Conservation (phyloP, 2,888 invertebrate genomes). For the Diplazon laetatorius region DNA sequence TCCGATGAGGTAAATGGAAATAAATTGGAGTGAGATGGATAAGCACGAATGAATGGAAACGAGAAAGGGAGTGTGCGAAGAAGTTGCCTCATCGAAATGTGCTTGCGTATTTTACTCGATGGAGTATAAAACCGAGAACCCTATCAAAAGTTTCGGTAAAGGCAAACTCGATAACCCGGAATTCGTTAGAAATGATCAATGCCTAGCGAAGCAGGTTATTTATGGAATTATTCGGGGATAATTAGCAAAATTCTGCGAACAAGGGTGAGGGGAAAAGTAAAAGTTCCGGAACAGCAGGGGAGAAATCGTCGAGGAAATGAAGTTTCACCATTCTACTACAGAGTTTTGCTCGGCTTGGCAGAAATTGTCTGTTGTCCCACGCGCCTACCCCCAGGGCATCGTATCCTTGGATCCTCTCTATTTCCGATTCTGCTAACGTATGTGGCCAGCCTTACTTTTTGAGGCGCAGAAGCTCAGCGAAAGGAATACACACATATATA, state of each 20-base stretch:
- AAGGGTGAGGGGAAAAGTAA: constrained; percentile 15
- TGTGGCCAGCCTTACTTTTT: not conserved
- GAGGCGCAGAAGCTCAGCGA: not conserved
- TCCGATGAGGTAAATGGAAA: not conserved
- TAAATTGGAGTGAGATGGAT: not conserved
- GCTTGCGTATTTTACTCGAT: constrained; percentile 18
- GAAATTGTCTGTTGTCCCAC: constrained; percentile 10
- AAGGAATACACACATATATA: not conserved
- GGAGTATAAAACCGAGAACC: not conserved
- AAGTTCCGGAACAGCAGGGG: constrained; percentile 16
- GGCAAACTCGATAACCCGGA: not conserved
- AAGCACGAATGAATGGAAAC: not conserved
- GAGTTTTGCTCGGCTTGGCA: constrained; percentile 1
- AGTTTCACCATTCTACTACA: constrained; percentile 11
- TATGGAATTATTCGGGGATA: constrained; percentile 47
- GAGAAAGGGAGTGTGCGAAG: not conserved
- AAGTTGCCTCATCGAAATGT: not conserved
- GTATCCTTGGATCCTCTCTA: constrained; percentile 3
- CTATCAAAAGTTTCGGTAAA: not conserved
- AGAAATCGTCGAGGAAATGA: constrained; percentile 25
- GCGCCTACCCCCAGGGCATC: constrained; percentile 6
- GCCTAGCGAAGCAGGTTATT: constrained; percentile 2
- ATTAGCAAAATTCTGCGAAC: constrained; percentile 53
- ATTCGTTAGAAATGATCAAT: not conserved
- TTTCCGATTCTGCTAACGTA: constrained; percentile 1